These are phyloP conservation scores for Leptosomus discolor DNA, from an alignment of 2,113 vertebrate genomes.

Conservation along the genomic window DNA sequence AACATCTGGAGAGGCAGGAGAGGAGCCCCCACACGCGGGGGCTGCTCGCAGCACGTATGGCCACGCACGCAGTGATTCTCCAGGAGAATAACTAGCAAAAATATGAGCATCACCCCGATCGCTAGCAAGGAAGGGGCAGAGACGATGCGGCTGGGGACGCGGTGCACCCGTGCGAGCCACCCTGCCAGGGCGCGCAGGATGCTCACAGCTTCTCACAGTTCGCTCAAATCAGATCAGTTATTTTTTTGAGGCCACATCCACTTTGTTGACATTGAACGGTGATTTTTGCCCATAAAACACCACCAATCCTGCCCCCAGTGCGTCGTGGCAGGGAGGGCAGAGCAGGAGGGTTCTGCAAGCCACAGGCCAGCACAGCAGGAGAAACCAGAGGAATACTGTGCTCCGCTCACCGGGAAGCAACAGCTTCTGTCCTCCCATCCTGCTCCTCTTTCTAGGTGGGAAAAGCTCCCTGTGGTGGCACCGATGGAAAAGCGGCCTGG, in stretches of 20 bases:
- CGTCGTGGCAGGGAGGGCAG: accelerated
- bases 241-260: no score
- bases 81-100: accelerated
- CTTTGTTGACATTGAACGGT: no score
- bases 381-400: background rate
- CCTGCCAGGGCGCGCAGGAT: accelerated
- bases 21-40: accelerated
- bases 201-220: accelerated
- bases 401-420: background rate
- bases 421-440: background rate
- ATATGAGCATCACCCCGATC: accelerated
- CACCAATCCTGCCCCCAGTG: accelerated
- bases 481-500: background rate
- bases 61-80: accelerated
- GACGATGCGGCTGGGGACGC: background rate
- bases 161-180: accelerated
- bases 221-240: background rate
- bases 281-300: background rate
- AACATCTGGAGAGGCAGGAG: background rate
- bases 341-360: background rate
- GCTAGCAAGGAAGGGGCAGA: background rate
- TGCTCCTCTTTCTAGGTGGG: background rate
- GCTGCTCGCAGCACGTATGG: accelerated
- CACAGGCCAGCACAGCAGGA: background rate
- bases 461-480: background rate